Evolutionary conservation across 2,113 vertebrate genomes (phyloP), one percentile per base, ranked within the genome.

Genomic region (Cairina moschata): DNA sequence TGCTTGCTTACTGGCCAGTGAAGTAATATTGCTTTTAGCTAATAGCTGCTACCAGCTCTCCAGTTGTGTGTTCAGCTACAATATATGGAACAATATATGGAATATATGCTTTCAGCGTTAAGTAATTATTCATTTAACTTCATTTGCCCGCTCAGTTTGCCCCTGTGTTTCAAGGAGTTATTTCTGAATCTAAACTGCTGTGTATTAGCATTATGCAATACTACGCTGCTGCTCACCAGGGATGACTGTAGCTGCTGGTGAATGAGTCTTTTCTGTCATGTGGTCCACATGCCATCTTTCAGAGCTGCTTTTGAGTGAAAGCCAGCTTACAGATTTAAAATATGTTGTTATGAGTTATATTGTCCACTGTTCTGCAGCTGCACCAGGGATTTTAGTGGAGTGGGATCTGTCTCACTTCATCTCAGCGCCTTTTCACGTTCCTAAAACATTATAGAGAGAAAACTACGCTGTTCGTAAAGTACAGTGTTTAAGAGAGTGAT

Each of bases 41-140:
- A 48, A 3, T 68, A 34, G 3, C 54, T 81, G 44, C 46, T 44
- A 10, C 54, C 4, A 62, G 31, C 81, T 78, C 80, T 54, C 59
- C 78, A 26, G 31, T 86, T 91, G 55, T 58, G 13, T 77, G 60
- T 36, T 80, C 56, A 91, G 17, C 32, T 88, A 7, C 17, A 56
- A 15, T 65, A 40, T 13, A 1, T 82, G 42, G 89, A 32, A 75
- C 17, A 60, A 15, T 65, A 40, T 13, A 1, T 82, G 42, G 89
- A 32, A 75, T 40, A 13, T 40, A 40, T 38, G 26, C 32, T 71
- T 76, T 8, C n/a, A 82, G 22, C 15, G 84, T 85, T 76, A 76
- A 67, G 59, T 76, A 54, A 74, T 80, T 91, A 74, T 80, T 91
- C 42, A 73, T 77, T 83, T 82, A 38, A 90, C 58, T 94, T 76